Percentiles rank a stretch among this genome's conserved stretches.
These are phyloP conservation scores for Uria aalge DNA, from an alignment of 2,113 vertebrate genomes.

Conservation along the genomic window DNA sequence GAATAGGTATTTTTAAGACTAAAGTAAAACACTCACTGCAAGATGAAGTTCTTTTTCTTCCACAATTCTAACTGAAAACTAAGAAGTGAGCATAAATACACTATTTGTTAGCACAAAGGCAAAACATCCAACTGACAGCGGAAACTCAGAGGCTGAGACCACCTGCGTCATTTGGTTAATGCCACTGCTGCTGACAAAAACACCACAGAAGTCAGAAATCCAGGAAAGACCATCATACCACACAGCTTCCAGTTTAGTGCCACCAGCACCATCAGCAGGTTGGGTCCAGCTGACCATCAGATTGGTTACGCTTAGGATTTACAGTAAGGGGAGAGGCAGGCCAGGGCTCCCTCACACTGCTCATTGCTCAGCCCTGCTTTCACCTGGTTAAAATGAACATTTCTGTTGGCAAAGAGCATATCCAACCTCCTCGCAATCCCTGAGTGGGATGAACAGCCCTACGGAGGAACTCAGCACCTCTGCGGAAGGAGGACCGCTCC, in stretches of 20 bases:
- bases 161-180: not conserved
- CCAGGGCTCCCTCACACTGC: not conserved
- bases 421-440: not conserved
- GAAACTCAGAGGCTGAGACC: not conserved
- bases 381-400: not conserved
- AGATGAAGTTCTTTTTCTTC: not conserved
- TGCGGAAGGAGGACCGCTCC: fast-evolving
- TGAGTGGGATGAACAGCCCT: fast-evolving
- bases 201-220: not conserved
- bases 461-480: fast-evolving
- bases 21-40: not conserved
- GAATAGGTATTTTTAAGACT: not conserved
- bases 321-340: not conserved
- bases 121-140: not conserved
- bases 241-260: not conserved
- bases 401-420: not conserved
- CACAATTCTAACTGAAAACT: not conserved
- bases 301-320: fast-evolving
- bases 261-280: not conserved
- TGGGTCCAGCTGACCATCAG: not conserved
- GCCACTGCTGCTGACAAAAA: not conserved
- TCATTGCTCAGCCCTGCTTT: fast-evolving
- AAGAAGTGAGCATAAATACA: not conserved
- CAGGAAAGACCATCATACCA: not conserved
- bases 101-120: not conserved